phyloP scores from a whole-genome alignment of 1,140 invertebrate species.

The Drosophila kurseongensis region DNA sequence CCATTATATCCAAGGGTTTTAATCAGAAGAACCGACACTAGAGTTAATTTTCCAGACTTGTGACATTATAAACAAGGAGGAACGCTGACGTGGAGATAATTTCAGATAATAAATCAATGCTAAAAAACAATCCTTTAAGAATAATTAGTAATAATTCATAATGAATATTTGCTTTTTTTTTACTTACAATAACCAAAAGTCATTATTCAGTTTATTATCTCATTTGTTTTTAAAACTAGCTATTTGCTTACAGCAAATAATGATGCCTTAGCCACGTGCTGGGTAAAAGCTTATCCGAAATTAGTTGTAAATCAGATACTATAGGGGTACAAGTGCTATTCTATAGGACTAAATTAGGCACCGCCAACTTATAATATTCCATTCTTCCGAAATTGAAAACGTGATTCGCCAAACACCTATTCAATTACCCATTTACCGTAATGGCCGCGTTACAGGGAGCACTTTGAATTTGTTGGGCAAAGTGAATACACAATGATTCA shows the following conservation, averaged over 20 bases:
- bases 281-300: slow-evolving; percentile 17
- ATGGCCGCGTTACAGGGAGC: slow-evolving; percentile 17
- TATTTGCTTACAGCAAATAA: slow-evolving; percentile 17
- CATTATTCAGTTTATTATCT: neutral
- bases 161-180: neutral
- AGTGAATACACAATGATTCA: slow-evolving; percentile 63
- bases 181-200: neutral
- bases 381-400: slow-evolving; percentile 39
- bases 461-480: slow-evolving; percentile 43
- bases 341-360: slow-evolving; percentile 15
- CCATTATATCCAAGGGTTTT: too few relatives aligned
- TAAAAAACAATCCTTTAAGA: neutral
- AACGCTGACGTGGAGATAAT: too few relatives aligned
- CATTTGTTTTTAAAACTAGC: neutral
- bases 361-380: slow-evolving; percentile 11
- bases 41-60: too few relatives aligned
- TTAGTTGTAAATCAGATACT: slow-evolving; percentile 40
- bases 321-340: slow-evolving; percentile 7
- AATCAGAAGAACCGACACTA: too few relatives aligned
- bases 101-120: too few relatives aligned
- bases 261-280: slow-evolving; percentile 31
- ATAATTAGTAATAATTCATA: neutral
- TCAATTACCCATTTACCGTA: slow-evolving; percentile 45
- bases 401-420: slow-evolving; percentile 38
- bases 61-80: too few relatives aligned